A percentile compares a stretch with the other conserved stretches of the same genome.
Conservation (phyloP, 2,888 invertebrate genomes). For the Didymodactylos carnosus region DNA sequence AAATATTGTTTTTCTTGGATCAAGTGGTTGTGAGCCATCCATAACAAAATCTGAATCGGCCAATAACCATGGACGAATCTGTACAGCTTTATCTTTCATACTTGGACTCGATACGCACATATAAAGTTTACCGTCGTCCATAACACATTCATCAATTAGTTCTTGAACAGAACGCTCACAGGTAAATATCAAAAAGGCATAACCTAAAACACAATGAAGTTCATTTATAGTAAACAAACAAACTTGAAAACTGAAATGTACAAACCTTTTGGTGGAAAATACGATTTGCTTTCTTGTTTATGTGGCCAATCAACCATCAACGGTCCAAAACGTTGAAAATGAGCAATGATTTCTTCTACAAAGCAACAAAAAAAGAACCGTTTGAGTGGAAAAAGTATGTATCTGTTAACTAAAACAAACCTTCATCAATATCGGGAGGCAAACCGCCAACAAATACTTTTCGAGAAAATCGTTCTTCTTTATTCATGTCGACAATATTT, state of each 20-base stretch:
- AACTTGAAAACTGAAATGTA: no score
- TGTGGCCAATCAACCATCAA: conserved; percentile 98
- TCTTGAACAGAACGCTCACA: conserved; percentile 91
- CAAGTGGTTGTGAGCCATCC: conserved; percentile 89
- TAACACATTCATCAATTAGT: conserved; percentile 84
- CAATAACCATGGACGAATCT: conserved; percentile 87
- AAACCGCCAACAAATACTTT: conserved; percentile 96
- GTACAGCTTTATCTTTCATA: conserved; percentile 90
- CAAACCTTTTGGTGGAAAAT: conserved; percentile 96
- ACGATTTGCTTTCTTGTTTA: conserved; percentile 96
- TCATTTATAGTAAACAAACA: no score
- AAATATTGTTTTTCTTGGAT: conserved; percentile 93
- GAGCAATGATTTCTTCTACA: conserved; percentile 85
- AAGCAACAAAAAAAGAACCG: conserved; percentile 20
- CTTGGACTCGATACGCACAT: conserved; percentile 94
- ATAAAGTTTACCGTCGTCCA: conserved; percentile 89
- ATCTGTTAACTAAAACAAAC: conserved; percentile 35
- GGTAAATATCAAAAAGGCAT: conserved; percentile 46
- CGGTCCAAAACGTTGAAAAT: conserved; percentile 87
- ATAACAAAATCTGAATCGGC: conserved; percentile 91
- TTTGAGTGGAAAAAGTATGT: not conserved
- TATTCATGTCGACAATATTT: not conserved
- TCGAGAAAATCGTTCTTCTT: conserved; percentile 40
- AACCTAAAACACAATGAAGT: conserved; percentile 32
- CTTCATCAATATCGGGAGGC: conserved; percentile 93